These are phyloP conservation scores for Ictalurus punctatus DNA, from an alignment of 2,113 vertebrate genomes.

Conservation along the genomic window DNA sequence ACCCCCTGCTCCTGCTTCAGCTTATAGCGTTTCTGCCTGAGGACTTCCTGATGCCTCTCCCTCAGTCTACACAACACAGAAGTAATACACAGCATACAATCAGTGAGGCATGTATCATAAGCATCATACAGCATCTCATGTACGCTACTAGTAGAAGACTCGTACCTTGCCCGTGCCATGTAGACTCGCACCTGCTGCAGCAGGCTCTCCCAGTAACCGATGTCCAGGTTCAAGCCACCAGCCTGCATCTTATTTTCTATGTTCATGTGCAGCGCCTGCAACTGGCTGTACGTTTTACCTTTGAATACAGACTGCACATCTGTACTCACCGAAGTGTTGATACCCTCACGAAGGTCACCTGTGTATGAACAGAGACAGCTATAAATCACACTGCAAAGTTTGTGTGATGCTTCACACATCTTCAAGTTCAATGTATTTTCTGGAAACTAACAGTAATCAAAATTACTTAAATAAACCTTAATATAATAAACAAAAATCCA, in stretches of 20 bases:
- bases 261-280: conserved; percentile 90
- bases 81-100: not conserved
- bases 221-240: conserved; percentile 92
- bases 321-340: conserved; percentile 91
- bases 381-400: too few species aligned
- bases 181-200: conserved; percentile 93
- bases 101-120: not conserved
- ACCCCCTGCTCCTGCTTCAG: conserved; percentile 97
- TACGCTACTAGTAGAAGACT: not conserved
- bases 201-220: conserved; percentile 97
- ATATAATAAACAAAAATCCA: too few species aligned
- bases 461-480: too few species aligned
- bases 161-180: conserved; percentile 91
- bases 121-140: not conserved
- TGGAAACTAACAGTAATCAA: too few species aligned
- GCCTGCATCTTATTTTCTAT: conserved; percentile 90
- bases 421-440: too few species aligned
- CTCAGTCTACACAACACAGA: conserved; percentile 75
- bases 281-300: conserved; percentile 95
- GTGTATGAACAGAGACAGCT: not conserved
- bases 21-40: conserved; percentile 96
- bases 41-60: conserved; percentile 93
- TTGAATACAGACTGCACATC: conserved; percentile 95
- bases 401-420: too few species aligned
- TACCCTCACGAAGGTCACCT: conserved; percentile 95